Base-by-base conservation (phyloP, 1,140 invertebrate species). In the Dysdera silvatica region DNA sequence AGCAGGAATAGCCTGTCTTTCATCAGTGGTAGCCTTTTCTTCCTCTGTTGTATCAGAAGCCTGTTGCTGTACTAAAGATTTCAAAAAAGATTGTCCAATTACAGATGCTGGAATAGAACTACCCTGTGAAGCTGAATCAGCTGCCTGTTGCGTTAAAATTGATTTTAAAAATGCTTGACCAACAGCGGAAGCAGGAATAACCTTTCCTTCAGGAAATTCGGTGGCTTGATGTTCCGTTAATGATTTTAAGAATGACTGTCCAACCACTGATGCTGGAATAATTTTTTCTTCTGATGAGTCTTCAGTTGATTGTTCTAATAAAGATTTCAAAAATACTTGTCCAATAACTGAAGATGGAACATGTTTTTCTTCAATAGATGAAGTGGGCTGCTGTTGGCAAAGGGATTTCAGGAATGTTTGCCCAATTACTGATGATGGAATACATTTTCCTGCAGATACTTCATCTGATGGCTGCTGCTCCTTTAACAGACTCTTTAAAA, bases 101-200 rank as follows among this genome's bases (percentile, higher is more conserved):
- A 63, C 61, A 23, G 61, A 28, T 24, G 61, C 52, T 31, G 61
- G 61, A 40, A 63, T 35, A 32, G 52, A 24, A 18, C 18, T 45
- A 14, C 24, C 18, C 0, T 26, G 18, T 28, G 47, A 24, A 12
- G 4, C 18, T 14, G 47, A 12, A 12, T 35, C 23, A 6, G 28
- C 7, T 12, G 23, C 12, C 6, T 5, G 24, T 14, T 45, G n/a
- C 32, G n/a, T 29, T 49, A n/a, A 8, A 52, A 5, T 23, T 54
- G 14, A 12, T 47, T 61, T 61, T 29, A 61, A 47, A 55, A 61
- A 61, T 54, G 60, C 29, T 29, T 61, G 60, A n/a, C 60, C 51
- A 23, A 61, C 24, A 18, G 55, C 60, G n/a, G 51, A 29, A 40
- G n/a, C n/a, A n/a, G n/a, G n/a, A n/a, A n/a, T n/a, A n/a, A n/a